phyloP scores from a whole-genome alignment of 1,140 invertebrate genomes.

The Drosophila varians region DNA sequence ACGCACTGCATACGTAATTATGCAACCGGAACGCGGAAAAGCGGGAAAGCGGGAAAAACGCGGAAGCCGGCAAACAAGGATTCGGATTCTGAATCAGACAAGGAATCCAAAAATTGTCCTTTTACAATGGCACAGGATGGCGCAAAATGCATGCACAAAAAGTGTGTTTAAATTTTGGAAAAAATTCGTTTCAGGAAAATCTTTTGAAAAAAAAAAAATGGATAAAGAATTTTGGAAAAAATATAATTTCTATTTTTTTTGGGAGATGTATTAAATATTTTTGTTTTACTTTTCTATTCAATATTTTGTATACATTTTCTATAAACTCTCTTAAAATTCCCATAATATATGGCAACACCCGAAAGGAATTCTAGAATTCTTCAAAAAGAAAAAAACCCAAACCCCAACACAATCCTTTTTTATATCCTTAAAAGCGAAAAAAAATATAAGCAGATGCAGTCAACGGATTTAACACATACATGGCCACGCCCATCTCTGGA shows the following conservation, averaged over 20 bases:
- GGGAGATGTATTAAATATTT: too few species aligned
- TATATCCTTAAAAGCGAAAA: background rate
- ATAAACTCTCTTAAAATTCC: too few species aligned
- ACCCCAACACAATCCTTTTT: background rate
- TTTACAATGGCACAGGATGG: background rate
- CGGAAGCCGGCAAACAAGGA: slow-evolving; percentile 9
- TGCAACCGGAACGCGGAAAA: slow-evolving; percentile 30
- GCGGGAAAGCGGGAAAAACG: slow-evolving; percentile 9
- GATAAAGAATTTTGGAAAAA: too few species aligned
- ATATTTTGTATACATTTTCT: too few species aligned
- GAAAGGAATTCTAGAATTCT: too few species aligned
- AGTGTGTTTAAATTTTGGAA: background rate
- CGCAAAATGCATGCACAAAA: background rate
- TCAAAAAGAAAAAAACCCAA: background rate
- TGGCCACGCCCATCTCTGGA: background rate
- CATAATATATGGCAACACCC: too few species aligned
- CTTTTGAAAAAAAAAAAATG: too few species aligned
- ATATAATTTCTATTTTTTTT: too few species aligned
- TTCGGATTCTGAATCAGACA: slow-evolving; percentile 3
- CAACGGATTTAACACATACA: slow-evolving; percentile 14
- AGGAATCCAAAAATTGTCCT: background rate
- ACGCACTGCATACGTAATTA: slow-evolving; percentile 60
- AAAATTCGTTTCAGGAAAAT: too few species aligned
- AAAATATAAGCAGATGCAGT: slow-evolving; percentile 13
- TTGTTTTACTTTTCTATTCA: too few species aligned